phyloP scores from a whole-genome alignment of 2,888 invertebrate genomes.

The Cantharis lateralis region DNA sequence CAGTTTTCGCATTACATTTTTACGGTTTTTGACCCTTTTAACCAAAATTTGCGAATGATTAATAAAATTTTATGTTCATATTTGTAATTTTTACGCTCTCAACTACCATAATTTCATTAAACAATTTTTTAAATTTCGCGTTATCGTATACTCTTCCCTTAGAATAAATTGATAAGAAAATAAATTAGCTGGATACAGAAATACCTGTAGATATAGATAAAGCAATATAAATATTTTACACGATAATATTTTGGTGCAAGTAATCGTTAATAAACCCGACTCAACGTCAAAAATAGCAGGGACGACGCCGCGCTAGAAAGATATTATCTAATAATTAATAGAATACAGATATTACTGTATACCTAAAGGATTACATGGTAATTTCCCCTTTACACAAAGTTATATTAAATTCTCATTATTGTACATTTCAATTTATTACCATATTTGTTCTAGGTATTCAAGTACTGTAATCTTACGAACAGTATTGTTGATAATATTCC shows the following conservation, averaged over 20 bases:
- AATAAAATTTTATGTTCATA: too few species aligned
- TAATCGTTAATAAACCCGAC: not conserved
- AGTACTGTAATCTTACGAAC: not conserved
- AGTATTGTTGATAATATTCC: not conserved
- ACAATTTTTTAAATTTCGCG: too few species aligned
- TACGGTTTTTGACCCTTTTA: too few species aligned
- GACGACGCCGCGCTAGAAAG: not conserved
- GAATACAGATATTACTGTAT: not conserved
- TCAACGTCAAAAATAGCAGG: not conserved
- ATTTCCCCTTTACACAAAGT: not conserved
- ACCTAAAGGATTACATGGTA: not conserved
- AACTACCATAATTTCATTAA: too few species aligned
- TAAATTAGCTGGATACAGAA: too few species aligned
- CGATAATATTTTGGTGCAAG: not conserved
- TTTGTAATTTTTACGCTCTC: too few species aligned
- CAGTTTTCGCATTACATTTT: too few species aligned
- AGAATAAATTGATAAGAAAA: too few species aligned
- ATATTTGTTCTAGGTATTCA: not conserved
- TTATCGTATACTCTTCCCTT: too few species aligned
- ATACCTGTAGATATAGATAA: too few species aligned
- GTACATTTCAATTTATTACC: not conserved
- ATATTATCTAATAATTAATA: conserved; percentile 1
- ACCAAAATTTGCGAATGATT: too few species aligned
- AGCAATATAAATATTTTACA: too few species aligned
- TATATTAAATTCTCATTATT: not conserved